These are phyloP conservation scores for Lucifuga dentata DNA, from an alignment of 2,113 vertebrate genomes.

Conservation along the genomic window DNA sequence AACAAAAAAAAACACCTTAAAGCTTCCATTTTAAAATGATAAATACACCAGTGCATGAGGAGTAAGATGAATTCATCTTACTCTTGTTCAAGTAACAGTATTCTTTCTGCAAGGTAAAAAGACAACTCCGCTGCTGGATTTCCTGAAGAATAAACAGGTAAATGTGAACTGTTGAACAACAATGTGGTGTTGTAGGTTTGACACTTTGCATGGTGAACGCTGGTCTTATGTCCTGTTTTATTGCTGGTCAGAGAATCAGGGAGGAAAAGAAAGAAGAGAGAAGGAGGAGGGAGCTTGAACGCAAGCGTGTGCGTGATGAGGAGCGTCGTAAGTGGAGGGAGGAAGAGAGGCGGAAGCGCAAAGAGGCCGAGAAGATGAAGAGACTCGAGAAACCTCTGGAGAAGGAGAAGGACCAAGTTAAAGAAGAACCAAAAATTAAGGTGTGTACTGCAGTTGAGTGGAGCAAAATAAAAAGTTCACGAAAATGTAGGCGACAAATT, in stretches of 20 bases:
- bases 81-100: not conserved
- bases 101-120: slow-evolving; percentile 88
- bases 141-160: slow-evolving; percentile 99
- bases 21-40: too few relatives aligned
- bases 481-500: too few relatives aligned
- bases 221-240: not conserved
- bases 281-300: slow-evolving; percentile 92
- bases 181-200: not conserved
- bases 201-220: not conserved
- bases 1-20: too few relatives aligned
- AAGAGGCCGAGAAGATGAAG: slow-evolving; percentile 94
- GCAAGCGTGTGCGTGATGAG: slow-evolving; percentile 95
- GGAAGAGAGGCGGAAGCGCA: slow-evolving; percentile 94
- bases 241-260: slow-evolving; percentile 87
- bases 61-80: not conserved
- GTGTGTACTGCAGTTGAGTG: slow-evolving; percentile 63
- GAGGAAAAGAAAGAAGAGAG: slow-evolving; percentile 98
- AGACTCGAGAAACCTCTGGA: slow-evolving; percentile 88
- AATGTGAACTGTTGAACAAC: slow-evolving; percentile 39
- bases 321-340: slow-evolving; percentile 98
- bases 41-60: too few relatives aligned
- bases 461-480: too few relatives aligned
- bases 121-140: slow-evolving; percentile 97
- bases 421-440: slow-evolving; percentile 99
- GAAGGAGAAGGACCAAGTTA: slow-evolving; percentile 91